Percentiles rank a stretch among this genome's conserved stretches.
Evolutionary conservation across 2,888 invertebrate species (phyloP).

Genomic region (Sussaba pulchella): DNA sequence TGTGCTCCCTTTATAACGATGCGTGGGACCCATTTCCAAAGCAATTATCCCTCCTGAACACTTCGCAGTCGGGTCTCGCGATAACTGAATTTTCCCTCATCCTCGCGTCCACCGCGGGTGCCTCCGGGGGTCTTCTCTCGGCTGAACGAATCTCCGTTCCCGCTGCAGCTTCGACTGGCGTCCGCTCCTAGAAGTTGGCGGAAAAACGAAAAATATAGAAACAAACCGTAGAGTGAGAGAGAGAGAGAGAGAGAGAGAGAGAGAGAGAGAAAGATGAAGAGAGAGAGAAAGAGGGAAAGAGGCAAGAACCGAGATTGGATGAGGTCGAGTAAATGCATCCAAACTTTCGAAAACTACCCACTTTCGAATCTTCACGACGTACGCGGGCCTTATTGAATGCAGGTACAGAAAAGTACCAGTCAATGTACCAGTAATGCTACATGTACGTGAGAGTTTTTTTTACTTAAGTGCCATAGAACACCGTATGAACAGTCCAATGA

Average conservation of each 20-base stretch:
- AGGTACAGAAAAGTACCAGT: background rate
- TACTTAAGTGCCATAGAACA: background rate
- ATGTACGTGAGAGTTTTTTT: background rate
- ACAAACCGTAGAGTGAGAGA: background rate
- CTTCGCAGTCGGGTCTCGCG: slow-evolving; percentile 30
- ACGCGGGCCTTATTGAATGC: slow-evolving; percentile 1
- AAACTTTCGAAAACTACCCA: slow-evolving; percentile 13
- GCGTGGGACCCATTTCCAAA: slow-evolving; percentile 41
- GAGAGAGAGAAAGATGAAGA: too few relatives aligned
- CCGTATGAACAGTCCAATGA: background rate
- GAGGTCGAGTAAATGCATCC: slow-evolving; percentile 16
- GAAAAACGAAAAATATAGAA: background rate
- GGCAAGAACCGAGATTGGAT: background rate
- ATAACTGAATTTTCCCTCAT: slow-evolving; percentile 48
- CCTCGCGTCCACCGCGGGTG: slow-evolving; percentile 20
- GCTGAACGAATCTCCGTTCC: slow-evolving; percentile 2
- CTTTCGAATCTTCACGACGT: background rate
- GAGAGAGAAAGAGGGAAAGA: too few relatives aligned
- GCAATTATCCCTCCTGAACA: slow-evolving; percentile 42
- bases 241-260: too few relatives aligned
- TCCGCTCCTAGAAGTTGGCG: slow-evolving; percentile 7
- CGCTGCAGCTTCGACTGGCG: background rate
- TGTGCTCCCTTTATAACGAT: slow-evolving; percentile 45
- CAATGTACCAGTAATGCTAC: background rate
- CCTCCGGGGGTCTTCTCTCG: slow-evolving; percentile 18